These are phyloP conservation scores for Cryptosula pallasiana DNA, from an alignment of 2,888 invertebrate species.

Conservation along the genomic window DNA sequence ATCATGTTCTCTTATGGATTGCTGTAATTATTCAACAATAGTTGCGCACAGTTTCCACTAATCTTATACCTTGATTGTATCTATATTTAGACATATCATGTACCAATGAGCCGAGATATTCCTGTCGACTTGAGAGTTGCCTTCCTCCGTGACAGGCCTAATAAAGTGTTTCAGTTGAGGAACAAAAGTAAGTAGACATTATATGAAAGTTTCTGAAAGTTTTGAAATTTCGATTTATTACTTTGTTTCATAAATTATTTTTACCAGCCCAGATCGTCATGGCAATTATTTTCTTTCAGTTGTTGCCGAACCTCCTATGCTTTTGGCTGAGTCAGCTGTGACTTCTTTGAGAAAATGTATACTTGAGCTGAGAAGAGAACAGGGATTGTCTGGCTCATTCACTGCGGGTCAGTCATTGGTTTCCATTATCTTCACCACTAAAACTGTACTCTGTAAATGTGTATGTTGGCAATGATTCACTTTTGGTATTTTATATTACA, in stretches of 20 bases:
- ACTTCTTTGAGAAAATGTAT: neutral
- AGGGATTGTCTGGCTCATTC: neutral
- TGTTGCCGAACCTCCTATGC: neutral
- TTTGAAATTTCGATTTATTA: too few species aligned
- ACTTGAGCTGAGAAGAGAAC: neutral
- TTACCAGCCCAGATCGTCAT: too few species aligned
- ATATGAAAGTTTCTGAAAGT: too few species aligned
- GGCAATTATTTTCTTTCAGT: neutral
- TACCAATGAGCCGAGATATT: constrained; percentile 40
- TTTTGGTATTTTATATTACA: too few species aligned
- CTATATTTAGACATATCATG: constrained; percentile 37
- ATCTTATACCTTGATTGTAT: neutral
- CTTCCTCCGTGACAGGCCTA: constrained; percentile 39
- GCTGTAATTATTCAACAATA: too few species aligned
- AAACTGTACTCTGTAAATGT: too few species aligned
- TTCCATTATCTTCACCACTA: too few species aligned
- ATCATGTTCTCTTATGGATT: too few species aligned
- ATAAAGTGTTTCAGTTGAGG: constrained; percentile 39
- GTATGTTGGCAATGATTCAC: too few species aligned
- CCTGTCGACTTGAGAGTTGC: constrained; percentile 42
- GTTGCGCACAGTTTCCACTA: too few species aligned
- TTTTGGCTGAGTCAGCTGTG: neutral
- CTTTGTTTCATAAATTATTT: too few species aligned
- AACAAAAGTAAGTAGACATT: constrained; percentile 42
- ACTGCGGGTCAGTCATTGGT: neutral